Conservation (phyloP, 1,140 invertebrate genomes). For the Leptonema lineaticorne region DNA sequence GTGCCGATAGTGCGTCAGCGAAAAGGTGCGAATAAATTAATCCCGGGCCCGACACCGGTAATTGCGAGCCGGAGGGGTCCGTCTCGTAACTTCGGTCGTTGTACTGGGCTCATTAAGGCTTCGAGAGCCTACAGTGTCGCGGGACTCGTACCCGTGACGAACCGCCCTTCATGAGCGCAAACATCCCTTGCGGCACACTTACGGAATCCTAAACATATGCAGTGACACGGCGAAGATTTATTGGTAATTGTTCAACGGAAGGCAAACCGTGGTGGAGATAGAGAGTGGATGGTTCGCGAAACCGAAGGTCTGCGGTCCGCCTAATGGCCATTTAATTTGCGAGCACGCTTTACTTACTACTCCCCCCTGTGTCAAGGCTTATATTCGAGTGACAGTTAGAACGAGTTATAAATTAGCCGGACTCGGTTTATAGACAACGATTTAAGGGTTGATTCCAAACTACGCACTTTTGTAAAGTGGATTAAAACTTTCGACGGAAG, state of each 20-base stretch:
- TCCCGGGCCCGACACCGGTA: background rate
- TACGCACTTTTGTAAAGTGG: too few species aligned
- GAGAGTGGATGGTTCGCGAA: slow-evolving; percentile 23
- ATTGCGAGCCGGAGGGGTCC: too few species aligned
- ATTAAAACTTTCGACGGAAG: too few species aligned
- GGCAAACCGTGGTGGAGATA: too few species aligned
- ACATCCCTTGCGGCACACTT: background rate
- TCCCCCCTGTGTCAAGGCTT: background rate
- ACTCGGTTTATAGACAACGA: slow-evolving; percentile 3
- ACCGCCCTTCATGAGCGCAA: background rate
- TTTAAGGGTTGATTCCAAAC: background rate
- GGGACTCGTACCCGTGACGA: background rate
- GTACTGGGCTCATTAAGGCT: too few species aligned
- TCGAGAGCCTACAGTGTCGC: background rate
- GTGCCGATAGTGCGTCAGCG: background rate
- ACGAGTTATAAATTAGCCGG: slow-evolving; percentile 14
- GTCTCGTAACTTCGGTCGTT: slow-evolving; percentile 7
- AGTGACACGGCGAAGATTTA: slow-evolving; percentile 29
- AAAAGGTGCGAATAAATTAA: slow-evolving; percentile 18
- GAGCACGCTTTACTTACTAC: too few species aligned
- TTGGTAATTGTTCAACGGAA: slow-evolving; percentile 28
- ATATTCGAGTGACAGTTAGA: background rate
- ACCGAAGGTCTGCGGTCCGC: slow-evolving; percentile 13
- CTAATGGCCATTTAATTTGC: slow-evolving; percentile 30
- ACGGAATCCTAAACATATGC: slow-evolving; percentile 26